phyloP scores from a whole-genome alignment of 2,113 vertebrate species.

The Brachypteracias leptosomus region DNA sequence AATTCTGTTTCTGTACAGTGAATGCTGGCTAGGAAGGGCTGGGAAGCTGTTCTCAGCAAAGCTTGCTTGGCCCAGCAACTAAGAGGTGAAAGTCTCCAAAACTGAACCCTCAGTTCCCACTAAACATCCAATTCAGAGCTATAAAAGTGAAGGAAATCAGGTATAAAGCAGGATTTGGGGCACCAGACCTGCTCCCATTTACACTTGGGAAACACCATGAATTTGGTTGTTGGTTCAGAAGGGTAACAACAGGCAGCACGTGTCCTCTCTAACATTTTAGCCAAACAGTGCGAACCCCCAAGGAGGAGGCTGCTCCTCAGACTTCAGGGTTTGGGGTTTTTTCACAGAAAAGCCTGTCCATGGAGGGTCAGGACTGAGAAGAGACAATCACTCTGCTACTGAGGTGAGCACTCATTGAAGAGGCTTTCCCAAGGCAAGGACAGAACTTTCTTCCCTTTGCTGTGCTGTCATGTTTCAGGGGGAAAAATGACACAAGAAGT shows the following conservation, averaged over 20 bases:
- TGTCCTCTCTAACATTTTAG: neutral
- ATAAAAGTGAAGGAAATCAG: neutral
- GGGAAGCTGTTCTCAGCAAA: neutral
- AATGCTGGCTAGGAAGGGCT: slow-evolving; percentile 40
- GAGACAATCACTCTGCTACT: neutral
- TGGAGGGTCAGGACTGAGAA: fast-evolving
- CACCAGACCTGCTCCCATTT: neutral
- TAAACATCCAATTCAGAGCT: neutral
- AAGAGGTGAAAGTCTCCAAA: neutral
- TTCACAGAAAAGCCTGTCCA: neutral
- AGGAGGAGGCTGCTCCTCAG: neutral
- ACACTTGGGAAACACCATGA: neutral
- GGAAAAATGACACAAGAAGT: neutral
- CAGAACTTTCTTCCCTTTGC: neutral
- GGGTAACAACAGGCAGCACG: neutral
- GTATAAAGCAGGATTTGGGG: neutral
- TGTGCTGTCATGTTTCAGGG: neutral
- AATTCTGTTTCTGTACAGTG: slow-evolving; percentile 48
- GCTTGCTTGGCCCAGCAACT: neutral
- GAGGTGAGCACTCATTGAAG: neutral
- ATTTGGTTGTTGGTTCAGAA: neutral
- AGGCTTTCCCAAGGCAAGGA: neutral
- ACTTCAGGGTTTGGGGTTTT: neutral
- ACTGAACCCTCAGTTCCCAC: neutral
- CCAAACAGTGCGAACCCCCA: neutral